These are phyloP conservation scores for Porites rus DNA, from an alignment of 92 coral and sea anemone genomes.

Conservation along the genomic window DNA sequence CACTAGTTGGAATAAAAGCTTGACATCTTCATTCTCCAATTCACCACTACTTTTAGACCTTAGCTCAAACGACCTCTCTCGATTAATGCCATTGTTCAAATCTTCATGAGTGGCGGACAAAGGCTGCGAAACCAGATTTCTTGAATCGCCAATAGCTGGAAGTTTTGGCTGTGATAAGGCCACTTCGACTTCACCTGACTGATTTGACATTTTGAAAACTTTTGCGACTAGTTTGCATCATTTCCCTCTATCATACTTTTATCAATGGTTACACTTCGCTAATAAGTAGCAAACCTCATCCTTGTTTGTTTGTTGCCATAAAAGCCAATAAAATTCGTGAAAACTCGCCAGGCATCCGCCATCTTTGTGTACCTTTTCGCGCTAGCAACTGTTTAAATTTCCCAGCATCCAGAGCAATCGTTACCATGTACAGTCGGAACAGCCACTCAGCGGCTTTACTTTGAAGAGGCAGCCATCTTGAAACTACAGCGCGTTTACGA, in stretches of 20 bases:
- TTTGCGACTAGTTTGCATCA: background rate
- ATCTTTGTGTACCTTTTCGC: constrained; percentile 81
- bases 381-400: constrained; percentile 91
- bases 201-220: constrained; percentile 61
- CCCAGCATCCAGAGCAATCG: constrained; percentile 85
- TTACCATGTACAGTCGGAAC: constrained; percentile 80
- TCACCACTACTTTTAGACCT: constrained; percentile 54
- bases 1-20: constrained; percentile 75
- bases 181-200: constrained; percentile 48
- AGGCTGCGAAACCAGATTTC: constrained; percentile 76
- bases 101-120: constrained; percentile 16
- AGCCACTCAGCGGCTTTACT: constrained; percentile 54
- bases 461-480: constrained; percentile 15
- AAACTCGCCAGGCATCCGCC: constrained; percentile 44
- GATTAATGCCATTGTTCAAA: constrained; percentile 21
- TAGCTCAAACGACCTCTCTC: constrained; percentile 35
- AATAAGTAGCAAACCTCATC: background rate
- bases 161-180: constrained; percentile 81
- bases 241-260: background rate
- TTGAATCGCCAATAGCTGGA: constrained; percentile 82
- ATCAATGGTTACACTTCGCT: background rate
- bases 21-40: constrained; percentile 59
- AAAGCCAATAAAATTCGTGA: background rate
- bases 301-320: too few species aligned
- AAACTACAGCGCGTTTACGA: background rate